Evolutionary conservation across 2,888 invertebrate genomes (phyloP), one percentile per base, ranked within the genome.

Genomic region (Drosophila parthenogenetica): DNA sequence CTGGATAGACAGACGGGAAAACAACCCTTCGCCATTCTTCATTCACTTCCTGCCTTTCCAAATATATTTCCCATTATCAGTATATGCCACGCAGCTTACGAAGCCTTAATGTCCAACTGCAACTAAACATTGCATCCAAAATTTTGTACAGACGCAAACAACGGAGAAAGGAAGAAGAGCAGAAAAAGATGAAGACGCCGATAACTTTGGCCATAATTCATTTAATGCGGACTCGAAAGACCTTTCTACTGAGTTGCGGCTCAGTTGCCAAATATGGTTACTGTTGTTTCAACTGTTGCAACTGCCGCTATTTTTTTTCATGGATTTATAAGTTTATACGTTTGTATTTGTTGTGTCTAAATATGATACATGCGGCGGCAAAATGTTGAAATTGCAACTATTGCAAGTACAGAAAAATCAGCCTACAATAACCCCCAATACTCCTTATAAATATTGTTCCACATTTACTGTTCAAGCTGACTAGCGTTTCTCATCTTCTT

Each of bases 191-290:
- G 65, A 66, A 43, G 75, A 63, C 63, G 67, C 73, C 71, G 74
- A 88, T 86, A 89, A 87, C 89, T 87, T 87, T 86, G 69, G 71
- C 68, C 87, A 88, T 87, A 79, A 89, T 58, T 87, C 79, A 89
- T 88, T 65, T 76, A 76, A 53, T 75, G 70, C 58, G 65, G 64
- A 57, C 76, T 59, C 49, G 55, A 68, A 84, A 88, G 86, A 70
- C 81, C 87, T 75, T 83, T 84, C 84, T 85, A 80, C 89, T 82
- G 35, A 13, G 35, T 35, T 35, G 74, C 69, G 65, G 73, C 73
- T 86, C 83, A 83, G 80, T 82, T 82, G 68, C 86, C 75, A 72
- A 88, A 84, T 69, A 78, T 78, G 73, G 48, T 67, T 87, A 70
- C 51, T 51, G 55, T 51, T 65, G 32, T 57, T 51, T 53, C 58